These are phyloP conservation scores for Bradypus variegatus DNA, from an alignment of 2,797 vertebrate genomes.

Conservation along the genomic window DNA sequence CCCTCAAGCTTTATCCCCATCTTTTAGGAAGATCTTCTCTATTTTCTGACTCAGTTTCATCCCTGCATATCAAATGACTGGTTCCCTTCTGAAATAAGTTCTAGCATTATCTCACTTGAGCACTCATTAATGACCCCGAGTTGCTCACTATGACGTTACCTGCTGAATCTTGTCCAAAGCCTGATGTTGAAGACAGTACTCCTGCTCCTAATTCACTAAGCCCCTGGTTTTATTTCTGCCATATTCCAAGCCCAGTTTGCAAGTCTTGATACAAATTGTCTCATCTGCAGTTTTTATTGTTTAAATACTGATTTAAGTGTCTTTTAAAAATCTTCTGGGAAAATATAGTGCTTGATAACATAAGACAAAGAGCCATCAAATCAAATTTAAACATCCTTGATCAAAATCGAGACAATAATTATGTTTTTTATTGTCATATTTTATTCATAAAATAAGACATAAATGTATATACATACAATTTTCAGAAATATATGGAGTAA, in stretches of 20 bases:
- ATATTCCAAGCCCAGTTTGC: neutral
- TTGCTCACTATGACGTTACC: neutral
- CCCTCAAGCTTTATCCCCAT: neutral
- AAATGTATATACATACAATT: neutral
- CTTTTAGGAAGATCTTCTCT: neutral
- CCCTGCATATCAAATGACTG: neutral
- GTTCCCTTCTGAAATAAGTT: neutral
- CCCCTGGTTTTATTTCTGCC: neutral
- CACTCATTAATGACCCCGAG: neutral
- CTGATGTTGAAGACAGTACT: neutral
- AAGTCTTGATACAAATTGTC: neutral
- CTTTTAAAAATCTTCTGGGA: neutral
- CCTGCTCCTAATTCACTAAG: neutral
- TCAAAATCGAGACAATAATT: neutral
- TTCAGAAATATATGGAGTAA: constrained; percentile 2
- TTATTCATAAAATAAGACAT: neutral
- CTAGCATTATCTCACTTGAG: neutral
- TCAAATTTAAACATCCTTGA: constrained; percentile 13
- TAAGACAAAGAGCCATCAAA: neutral
- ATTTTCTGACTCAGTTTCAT: neutral
- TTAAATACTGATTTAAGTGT: neutral
- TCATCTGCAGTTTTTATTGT: neutral
- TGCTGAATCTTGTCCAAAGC: neutral
- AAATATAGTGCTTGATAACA: neutral
- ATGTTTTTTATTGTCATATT: neutral